These are phyloP conservation scores for Typhlichthys subterraneus DNA, from an alignment of 2,797 vertebrate species.

Conservation along the genomic window DNA sequence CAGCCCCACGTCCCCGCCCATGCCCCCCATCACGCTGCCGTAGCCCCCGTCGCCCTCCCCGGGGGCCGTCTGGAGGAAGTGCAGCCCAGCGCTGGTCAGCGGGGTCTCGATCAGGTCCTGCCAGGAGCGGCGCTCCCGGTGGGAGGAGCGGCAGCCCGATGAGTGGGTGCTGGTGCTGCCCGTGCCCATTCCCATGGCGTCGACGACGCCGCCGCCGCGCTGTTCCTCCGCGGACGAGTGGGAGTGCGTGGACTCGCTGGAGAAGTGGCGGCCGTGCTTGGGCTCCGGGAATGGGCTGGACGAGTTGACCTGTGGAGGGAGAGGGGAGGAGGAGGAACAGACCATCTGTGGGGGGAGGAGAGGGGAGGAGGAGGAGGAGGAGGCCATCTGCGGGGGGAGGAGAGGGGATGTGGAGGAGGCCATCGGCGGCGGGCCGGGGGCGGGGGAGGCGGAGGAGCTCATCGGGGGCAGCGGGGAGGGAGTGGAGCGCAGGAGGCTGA, in stretches of 20 bases:
- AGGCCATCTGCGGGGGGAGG: conserved; percentile 77
- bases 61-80: conserved; percentile 87
- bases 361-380: conserved; percentile 77
- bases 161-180: conserved; percentile 83
- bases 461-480: conserved; percentile 68
- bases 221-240: conserved; percentile 86
- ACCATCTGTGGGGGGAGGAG: conserved; percentile 78
- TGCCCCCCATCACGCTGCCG: conserved; percentile 64
- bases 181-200: conserved; percentile 70
- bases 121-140: conserved; percentile 86
- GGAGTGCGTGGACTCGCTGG: conserved; percentile 88
- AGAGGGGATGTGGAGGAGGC: conserved; percentile 77
- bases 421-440: conserved; percentile 77
- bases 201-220: conserved; percentile 71
- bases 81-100: conserved; percentile 87
- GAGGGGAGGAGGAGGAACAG: conserved; percentile 74
- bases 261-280: conserved; percentile 85
- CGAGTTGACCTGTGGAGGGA: conserved; percentile 83
- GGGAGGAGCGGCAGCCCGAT: conserved; percentile 81
- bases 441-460: conserved; percentile 39
- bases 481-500: conserved; percentile 74
- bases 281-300: conserved; percentile 88
- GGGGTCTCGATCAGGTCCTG: conserved; percentile 91
- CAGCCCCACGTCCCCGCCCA: conserved; percentile 66
- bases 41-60: conserved; percentile 72